Evolutionary conservation across 2,888 invertebrate species (phyloP), one percentile per base, ranked within the genome.

Genomic region (Rhorus exstirpatorius): DNA sequence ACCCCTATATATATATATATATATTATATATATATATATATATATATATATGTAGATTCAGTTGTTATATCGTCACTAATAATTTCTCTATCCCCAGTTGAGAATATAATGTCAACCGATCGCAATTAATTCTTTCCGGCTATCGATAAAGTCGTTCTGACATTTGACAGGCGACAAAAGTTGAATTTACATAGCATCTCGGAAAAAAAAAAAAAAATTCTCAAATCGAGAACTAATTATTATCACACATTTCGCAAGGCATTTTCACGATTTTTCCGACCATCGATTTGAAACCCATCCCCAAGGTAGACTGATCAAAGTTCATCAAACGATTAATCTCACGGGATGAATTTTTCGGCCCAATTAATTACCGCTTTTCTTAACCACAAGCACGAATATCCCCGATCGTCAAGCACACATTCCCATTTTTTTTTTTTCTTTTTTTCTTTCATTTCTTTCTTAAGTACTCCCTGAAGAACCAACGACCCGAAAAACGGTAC

Each of bases 41-140:
- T 55, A 61, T n/a, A n/a, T n/a, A n/a, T n/a, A n/a, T n/a, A n/a
- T n/a, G n/a, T n/a, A n/a, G n/a, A n/a, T n/a, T n/a, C n/a, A n/a
- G n/a, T n/a, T n/a, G 61, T 80, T 76, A 58, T 70, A 80, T 75
- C 76, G 75, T 75, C 75, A 76, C 80, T 75, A 70, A 80, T 76
- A 70, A 76, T n/a, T n/a, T 71, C 61, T 58, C 68, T 70, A 76
- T 80, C 70, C 63, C 68, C 46, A 46, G 44, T 1, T 49, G 55
- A 46, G 24, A 80, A 26, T 61, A 76, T 70, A 38, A 75, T 70
- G 46, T 63, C 38, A 19, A 70, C 55, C 35, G 17, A 41, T n/a
- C 58, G 8, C 70, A 53, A 70, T 63, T 76, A 26, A 55, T 75
- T 75, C 38, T 58, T 55, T 14, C 31, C 68, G 35, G 19, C 49